Conservation (phyloP, 2,888 invertebrate species). For the Deilephila elpenor region DNA sequence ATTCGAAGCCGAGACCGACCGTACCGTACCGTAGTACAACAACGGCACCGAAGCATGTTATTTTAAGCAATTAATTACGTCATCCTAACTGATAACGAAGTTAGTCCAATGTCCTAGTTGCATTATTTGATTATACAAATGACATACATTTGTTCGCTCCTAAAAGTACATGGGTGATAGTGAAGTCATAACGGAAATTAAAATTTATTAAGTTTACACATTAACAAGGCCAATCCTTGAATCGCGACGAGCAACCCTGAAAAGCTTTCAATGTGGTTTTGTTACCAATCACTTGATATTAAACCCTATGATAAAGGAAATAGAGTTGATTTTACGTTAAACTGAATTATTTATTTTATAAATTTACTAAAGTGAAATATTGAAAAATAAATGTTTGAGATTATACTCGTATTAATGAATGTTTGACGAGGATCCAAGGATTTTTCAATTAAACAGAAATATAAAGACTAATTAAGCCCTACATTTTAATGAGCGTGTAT, state of each 20-base stretch:
- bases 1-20: too few relatives aligned
- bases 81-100: too few relatives aligned
- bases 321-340: not conserved
- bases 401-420: conserved; percentile 51
- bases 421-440: conserved; percentile 49
- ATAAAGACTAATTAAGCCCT: conserved; percentile 26
- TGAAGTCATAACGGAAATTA: conserved; percentile 24
- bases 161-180: not conserved
- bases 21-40: too few relatives aligned
- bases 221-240: conserved; percentile 26
- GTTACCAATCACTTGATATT: not conserved
- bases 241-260: conserved; percentile 28
- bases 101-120: too few relatives aligned
- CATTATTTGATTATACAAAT: not conserved
- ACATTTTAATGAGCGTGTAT: not conserved
- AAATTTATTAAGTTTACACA: conserved; percentile 26
- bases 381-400: conserved; percentile 54
- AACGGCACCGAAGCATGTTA: too few relatives aligned
- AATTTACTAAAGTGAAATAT: conserved; percentile 45
- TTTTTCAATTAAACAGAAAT: conserved; percentile 42
- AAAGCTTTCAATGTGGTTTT: conserved; percentile 14
- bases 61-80: too few relatives aligned
- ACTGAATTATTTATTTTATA: conserved; percentile 23
- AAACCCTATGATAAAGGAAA: not conserved
- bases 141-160: not conserved